Conservation (phyloP, 2,113 vertebrate species). For the Octodon degus region DNA sequence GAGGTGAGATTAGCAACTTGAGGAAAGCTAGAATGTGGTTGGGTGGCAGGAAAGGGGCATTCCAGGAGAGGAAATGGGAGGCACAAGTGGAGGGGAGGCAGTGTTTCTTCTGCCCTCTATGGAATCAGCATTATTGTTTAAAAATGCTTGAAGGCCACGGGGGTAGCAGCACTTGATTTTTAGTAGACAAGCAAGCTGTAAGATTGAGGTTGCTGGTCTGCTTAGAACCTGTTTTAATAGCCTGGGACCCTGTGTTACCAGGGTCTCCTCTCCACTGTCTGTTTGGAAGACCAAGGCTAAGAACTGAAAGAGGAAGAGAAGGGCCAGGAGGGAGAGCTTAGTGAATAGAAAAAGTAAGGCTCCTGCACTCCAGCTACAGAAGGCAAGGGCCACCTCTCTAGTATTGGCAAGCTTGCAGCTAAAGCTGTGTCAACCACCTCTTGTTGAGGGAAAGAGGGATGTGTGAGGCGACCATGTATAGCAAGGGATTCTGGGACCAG, state of each 20-base stretch:
- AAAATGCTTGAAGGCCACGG: not conserved
- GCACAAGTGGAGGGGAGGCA: not conserved
- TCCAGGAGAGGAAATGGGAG: not conserved
- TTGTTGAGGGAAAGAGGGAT: not conserved
- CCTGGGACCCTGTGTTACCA: not conserved
- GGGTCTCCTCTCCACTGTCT: not conserved
- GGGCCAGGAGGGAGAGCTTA: not conserved
- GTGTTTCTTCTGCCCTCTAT: not conserved
- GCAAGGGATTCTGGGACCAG: not conserved
- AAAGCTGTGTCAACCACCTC: no score
- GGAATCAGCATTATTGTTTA: not conserved
- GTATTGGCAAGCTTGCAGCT: not conserved
- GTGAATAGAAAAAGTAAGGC: not conserved
- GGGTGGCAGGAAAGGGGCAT: not conserved
- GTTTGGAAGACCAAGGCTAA: not conserved
- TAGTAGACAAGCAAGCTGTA: no score
- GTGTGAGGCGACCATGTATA: accelerated
- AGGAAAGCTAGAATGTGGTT: not conserved
- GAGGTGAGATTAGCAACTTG: not conserved
- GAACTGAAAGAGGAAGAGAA: not conserved
- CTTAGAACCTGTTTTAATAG: not conserved
- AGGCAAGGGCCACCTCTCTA: not conserved
- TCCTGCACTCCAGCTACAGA: not conserved
- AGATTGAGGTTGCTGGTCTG: not conserved
- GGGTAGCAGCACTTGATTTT: not conserved